Base-by-base conservation (phyloP, 2,113 vertebrate species). In the Prietella phreatophila region DNA sequence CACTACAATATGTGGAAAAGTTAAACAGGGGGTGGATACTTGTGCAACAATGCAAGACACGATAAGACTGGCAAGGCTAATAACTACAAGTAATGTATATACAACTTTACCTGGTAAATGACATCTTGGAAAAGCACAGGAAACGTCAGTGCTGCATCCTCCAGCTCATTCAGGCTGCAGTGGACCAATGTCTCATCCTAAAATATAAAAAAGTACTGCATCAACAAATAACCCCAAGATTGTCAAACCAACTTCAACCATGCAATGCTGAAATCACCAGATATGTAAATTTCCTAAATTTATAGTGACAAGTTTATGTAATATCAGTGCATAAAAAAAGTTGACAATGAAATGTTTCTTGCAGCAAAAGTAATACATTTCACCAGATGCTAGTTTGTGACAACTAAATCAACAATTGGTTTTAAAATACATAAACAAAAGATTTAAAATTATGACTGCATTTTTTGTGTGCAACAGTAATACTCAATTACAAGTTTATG, bases 71-170 rank as follows among this genome's bases (percentile, higher is more conserved):
- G 11, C 42, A n/a, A 78, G 42, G 15, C 0, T 25, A 53, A 55
- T 33, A 58, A 22, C n/a, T 60, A 60, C n/a, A n/a, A 27, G 27
- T 55, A 30, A 55, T 13, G 2, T 42, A 58, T 27, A 47, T n/a
- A 39, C 15, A 39, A 1, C 25, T 36, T 22, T 78, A 98, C 98
- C 97, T 99, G 98, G 96, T 99, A 99, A 95, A 99, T 99, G 91
- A 99, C 98, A 93, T 99, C 98, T 95, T 99, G 98, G 91, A 99
- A 99, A 93, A 99, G 97, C 86, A 99, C 98, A 90, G 98, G 98
- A 92, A 99, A 99, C 86, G 98, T 99, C 89, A 99, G 97, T 87
- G 98, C 98, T 92, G 98, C 98, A 89, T 99, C 98, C 94, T 99
- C 98, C 93, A 99, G 94, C 90, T 99, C 98, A 85, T 99, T 99